Base-by-base conservation (phyloP, 2,888 invertebrate genomes). In the Rapana venosa region DNA sequence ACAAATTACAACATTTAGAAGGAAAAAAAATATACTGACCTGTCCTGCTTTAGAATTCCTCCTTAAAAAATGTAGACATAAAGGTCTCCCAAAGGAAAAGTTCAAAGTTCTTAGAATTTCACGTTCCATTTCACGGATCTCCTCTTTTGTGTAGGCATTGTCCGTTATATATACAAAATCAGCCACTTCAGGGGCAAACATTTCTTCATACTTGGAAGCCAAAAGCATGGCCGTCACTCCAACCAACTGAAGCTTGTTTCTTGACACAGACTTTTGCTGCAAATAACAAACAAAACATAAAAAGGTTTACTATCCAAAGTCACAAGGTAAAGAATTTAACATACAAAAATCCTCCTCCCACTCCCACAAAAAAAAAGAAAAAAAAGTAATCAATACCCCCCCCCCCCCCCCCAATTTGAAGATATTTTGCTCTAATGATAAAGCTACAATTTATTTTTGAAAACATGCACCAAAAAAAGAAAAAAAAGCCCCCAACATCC, bases 131-230 rank as follows among this genome's bases (percentile, higher is more conserved):
- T 97, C 97, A 85, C 98, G 96, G 77, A 99, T 97, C 93, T 99
- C 98, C 2, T 96, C 95, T 94, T 97, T 98, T 6, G 97, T 97
- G 96, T 98, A 99, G 0, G 98, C 97, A 95, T 98, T 97, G 96
- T 98, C 99, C 20, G 98, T 98, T 89, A 99, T 98, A 95, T 98
- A 98, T 26, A 98, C 98, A 96, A 99, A 99, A 96, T 99, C 99
- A 13, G 96, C 97, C 36, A 98, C 97, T 84, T 98, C 98, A 0
- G 99, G 98, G 0, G 98, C 97, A 94, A 98, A 98, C 94, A 98
- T 98, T 97, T 99, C 99, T 96, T 99, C 99, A 95, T 98, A 99
- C 96, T 99, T 99, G 94, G 98, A 97, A 0, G 99, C 99, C 89
- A 99, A 97, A 94, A 98, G 97, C 97, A 99, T 97, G 0, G 98